Evolutionary conservation across 2,113 vertebrate genomes (phyloP), one percentile per base, ranked within the genome.

Genomic region (Sylvia atricapilla): DNA sequence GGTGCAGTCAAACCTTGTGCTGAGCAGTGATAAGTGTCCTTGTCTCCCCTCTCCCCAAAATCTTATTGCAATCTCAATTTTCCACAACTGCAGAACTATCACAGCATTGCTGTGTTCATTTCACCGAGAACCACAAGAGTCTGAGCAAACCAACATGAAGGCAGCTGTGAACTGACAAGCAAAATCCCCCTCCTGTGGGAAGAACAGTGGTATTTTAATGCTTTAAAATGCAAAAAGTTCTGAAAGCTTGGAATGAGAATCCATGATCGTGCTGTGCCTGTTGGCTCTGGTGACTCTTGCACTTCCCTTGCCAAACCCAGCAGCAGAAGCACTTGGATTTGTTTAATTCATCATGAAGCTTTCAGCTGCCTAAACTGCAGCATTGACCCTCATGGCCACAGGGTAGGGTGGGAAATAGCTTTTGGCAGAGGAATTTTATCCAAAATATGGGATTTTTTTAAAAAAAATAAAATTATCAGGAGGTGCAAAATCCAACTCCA

Each of bases 61-160:
- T 11, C 52, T 75, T 46, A 3, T 10, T 33, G n/a, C 43, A 58
- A 30, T 28, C 67, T 62, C n/a, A 8, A 7, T 27, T 35, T 35
- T 12, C n/a, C 49, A 13, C 0, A 0, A 2, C 21, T 18, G 59
- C 18, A 8, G 64, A 11, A 33, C 18, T 22, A 22, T 11, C 49
- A 24, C 59, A 13, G 58, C 13, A 5, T 3, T 19, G 20, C 1
- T 59, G 33, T 52, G 35, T 43, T 75, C 37, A 24, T 49, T 47
- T 21, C 41, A 21, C 41, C 15, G 60, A 37, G 20, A 66, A 30
- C 10, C 9, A 5, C 62, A 35, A 39, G 68, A 44, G 37, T 27
- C 73, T 75, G 47, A 94, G 64, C n/a, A 76, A 80, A 50, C 5
- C 2, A 1, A 41, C 28, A 58, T 1, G 1, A 41, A 52, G 49